Evolutionary conservation across 2,113 vertebrate species (phyloP), one percentile per base, ranked within the genome.

Genomic region (Syngnathoides biaculeatus): DNA sequence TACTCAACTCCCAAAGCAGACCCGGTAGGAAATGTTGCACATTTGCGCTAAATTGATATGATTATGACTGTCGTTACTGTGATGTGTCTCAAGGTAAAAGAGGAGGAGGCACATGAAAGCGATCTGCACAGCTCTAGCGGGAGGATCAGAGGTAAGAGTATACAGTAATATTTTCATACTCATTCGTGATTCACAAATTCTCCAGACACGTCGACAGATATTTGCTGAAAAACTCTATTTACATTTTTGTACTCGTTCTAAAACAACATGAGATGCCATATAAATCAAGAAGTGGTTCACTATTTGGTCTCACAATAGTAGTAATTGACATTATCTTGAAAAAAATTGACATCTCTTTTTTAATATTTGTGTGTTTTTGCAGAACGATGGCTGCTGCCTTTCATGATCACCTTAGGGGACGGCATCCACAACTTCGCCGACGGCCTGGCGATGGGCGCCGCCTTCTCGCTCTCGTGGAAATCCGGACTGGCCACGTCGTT

Each of bases 381-480:
- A 97, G 95, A 93, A 27, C 84, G 93, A 77, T 87, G 86, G 2
- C 68, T 95, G 80, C 88, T 97, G 52, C 94, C 95, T 0, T 95
- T 91, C 42, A 93, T 95, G 94, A 91, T 97, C 79, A 93, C 93
- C 0, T 87, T 96, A 1, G 93, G 94, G 0, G 95, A 97, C 4
- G 81, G 88, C 1, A 90, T 96, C 67, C 95, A 96, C 85, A 96
- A 97, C 85, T 95, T 97, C 30, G 95, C 95, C 0, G 95, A 97
- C 0, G 95, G 95, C 8, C 87, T 97, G 75, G 94, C 95, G 0
- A 71, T 97, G 1, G 95, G 95, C 0, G 95, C 95, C 0, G 95
- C 95, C 22, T 97, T 97, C 79, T 84, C 94, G 2, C 65, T 94
- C 47, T 96, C 95, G 1, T 95, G 93, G 94, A 93, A 78, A 63